Percentiles rank a stretch among this genome's conserved stretches.
phyloP scores from a whole-genome alignment of 1,140 invertebrate species.

The Megathymus violae region DNA sequence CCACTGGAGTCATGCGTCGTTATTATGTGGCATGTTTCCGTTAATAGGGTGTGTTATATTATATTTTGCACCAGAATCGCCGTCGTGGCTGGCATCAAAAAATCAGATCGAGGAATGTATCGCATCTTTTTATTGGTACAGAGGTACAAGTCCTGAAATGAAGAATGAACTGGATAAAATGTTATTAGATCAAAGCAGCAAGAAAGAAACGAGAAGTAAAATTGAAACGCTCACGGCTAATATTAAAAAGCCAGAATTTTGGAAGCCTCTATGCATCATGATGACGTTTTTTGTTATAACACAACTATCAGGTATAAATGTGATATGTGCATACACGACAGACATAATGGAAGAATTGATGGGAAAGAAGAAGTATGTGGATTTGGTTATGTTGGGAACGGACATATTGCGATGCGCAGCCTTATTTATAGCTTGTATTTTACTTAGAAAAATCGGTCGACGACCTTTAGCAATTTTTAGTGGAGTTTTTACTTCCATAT shows the following conservation, averaged over 20 bases:
- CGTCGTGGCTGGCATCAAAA: slow-evolving; percentile 86
- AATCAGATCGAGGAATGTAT: slow-evolving; percentile 82
- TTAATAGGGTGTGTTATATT: slow-evolving; percentile 78
- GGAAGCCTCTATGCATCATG: slow-evolving; percentile 85
- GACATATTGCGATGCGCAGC: slow-evolving; percentile 87
- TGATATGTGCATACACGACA: slow-evolving; percentile 89
- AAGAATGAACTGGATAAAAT: slow-evolving; percentile 81
- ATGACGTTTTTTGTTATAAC: slow-evolving; percentile 85
- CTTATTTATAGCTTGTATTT: slow-evolving; percentile 83
- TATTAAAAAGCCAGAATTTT: slow-evolving; percentile 82
- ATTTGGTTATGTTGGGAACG: slow-evolving; percentile 86
- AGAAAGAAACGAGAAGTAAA: slow-evolving; percentile 59
- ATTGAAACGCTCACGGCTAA: slow-evolving; percentile 58
- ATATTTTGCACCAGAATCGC: slow-evolving; percentile 88
- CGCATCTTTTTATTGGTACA: slow-evolving; percentile 82
- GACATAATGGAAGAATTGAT: slow-evolving; percentile 84
- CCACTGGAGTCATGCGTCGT: slow-evolving; percentile 84
- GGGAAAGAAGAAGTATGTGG: slow-evolving; percentile 79
- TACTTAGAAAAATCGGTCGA: slow-evolving; percentile 85
- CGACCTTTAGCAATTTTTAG: slow-evolving; percentile 85
- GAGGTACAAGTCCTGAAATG: slow-evolving; percentile 77
- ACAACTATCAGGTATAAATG: slow-evolving; percentile 87
- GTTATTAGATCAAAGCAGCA: slow-evolving; percentile 68
- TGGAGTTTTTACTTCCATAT: slow-evolving; percentile 81
- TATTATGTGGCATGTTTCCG: slow-evolving; percentile 83